phyloP scores from a whole-genome alignment of 2,797 vertebrate species.

The Falco rusticolus region DNA sequence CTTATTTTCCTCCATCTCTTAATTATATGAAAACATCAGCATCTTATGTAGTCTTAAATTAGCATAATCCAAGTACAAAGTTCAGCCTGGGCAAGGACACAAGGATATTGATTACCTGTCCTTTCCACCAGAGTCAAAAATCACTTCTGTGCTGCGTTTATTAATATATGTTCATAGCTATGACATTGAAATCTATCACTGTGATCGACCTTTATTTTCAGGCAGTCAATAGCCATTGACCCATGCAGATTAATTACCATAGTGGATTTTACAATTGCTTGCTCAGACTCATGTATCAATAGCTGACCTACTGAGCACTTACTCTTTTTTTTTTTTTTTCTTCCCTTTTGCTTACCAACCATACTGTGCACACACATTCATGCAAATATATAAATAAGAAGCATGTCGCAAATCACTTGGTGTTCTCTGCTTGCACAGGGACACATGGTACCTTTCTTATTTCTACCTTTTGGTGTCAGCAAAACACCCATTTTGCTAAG shows the following conservation, averaged over 20 bases:
- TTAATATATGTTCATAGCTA: slow-evolving; percentile 70
- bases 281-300: slow-evolving; percentile 61
- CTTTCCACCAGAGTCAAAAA: slow-evolving; percentile 51
- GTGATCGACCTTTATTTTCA: slow-evolving; percentile 71
- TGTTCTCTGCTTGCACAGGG: neutral
- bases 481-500: neutral
- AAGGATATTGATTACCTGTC: slow-evolving; percentile 72
- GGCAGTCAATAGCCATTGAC: slow-evolving; percentile 66
- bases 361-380: neutral
- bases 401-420: neutral
- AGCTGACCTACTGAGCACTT: slow-evolving; percentile 36
- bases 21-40: slow-evolving; percentile 49
- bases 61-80: slow-evolving; percentile 68
- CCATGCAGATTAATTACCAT: slow-evolving; percentile 67
- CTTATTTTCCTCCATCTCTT: slow-evolving; percentile 33
- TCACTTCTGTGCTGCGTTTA: slow-evolving; percentile 59
- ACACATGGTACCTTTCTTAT: neutral
- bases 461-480: slow-evolving; percentile 40
- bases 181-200: slow-evolving; percentile 61
- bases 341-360: neutral
- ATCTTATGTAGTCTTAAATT: slow-evolving; percentile 63
- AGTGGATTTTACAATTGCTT: slow-evolving; percentile 66
- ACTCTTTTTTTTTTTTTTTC: neutral
- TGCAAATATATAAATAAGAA: neutral
- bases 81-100: slow-evolving; percentile 58